A percentile compares a stretch with the other conserved stretches of the same genome.
Evolutionary conservation across 2,113 vertebrate genomes (phyloP).

Genomic region (Diglossa brunneiventris): DNA sequence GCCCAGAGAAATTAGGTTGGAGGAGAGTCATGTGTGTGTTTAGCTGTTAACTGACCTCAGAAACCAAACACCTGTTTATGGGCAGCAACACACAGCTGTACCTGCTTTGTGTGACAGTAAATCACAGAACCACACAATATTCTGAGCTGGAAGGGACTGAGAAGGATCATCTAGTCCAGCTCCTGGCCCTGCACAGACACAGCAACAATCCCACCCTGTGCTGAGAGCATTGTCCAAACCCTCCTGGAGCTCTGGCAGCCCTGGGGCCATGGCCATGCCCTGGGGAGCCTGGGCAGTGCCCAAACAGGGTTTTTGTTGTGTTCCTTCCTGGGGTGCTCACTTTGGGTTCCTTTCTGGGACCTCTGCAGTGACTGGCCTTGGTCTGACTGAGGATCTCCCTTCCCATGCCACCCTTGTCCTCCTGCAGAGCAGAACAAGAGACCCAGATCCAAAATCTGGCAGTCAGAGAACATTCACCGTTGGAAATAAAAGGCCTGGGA

Average conservation of each 20-base stretch:
- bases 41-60: neutral
- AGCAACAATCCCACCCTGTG: neutral
- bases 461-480: neutral
- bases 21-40: neutral
- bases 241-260: neutral
- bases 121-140: neutral
- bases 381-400: neutral
- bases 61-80: neutral
- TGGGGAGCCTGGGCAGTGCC: neutral
- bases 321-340: neutral
- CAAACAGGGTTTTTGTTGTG: neutral
- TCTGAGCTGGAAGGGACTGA: neutral
- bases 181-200: neutral
- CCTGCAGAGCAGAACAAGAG: neutral
- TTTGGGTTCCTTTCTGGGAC: neutral
- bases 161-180: neutral
- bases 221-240: fast-evolving
- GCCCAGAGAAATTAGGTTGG: neutral
- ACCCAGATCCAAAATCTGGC: neutral
- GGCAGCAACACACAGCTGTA: neutral
- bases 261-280: neutral
- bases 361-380: neutral
- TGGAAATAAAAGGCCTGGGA: neutral
- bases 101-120: neutral
- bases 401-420: neutral